Base-by-base conservation (phyloP, 2,888 invertebrate genomes). In the Zygothrica quintamaculata region DNA sequence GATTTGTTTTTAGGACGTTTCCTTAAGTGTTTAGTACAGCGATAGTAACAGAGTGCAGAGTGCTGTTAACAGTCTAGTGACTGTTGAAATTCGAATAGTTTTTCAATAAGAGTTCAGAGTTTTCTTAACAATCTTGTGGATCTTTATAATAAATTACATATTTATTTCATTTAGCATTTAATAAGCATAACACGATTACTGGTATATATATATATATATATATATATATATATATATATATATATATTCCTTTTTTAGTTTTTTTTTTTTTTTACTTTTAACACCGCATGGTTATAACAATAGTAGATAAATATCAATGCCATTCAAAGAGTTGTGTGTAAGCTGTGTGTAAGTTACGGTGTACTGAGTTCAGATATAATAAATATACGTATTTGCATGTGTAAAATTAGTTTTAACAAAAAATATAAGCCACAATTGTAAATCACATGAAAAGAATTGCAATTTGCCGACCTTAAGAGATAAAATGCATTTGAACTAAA, bases 371-470 rank as follows among this genome's bases (percentile, higher is more conserved):
- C 61, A 65, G 57, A 66, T 55, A 67, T 43, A 60, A 50, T 74
- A 52, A 48, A 42, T 56, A 46, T 64, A 64, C 66, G 67, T 78
- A 76, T n/a, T 50, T 16, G 51, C 56, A 47, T 64, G 40, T 22
- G 15, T 64, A 64, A 74, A 60, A 57, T 29, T 51, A 66, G 55
- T 65, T 29, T 46, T 26, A 71, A 74, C 59, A 62, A 64, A 22
- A 84, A 64, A 48, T 61, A 31, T 81, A 84, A 84, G 81, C 84
- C 81, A 82, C 81, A 78, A 67, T 78, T 74, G 53, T 65, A 77
- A 82, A 82, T 84, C 81, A 82, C 81, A 81, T 84, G 16, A 72
- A 65, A n/a, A 52, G 33, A 76, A 70, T 58, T 62, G 36, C 26
- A 47, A 68, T 33, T 51, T 57, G 47, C 48, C 31, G 48, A 56